phyloP scores from a whole-genome alignment of 2,888 invertebrate genomes.

The Cheilosia vernalis region DNA sequence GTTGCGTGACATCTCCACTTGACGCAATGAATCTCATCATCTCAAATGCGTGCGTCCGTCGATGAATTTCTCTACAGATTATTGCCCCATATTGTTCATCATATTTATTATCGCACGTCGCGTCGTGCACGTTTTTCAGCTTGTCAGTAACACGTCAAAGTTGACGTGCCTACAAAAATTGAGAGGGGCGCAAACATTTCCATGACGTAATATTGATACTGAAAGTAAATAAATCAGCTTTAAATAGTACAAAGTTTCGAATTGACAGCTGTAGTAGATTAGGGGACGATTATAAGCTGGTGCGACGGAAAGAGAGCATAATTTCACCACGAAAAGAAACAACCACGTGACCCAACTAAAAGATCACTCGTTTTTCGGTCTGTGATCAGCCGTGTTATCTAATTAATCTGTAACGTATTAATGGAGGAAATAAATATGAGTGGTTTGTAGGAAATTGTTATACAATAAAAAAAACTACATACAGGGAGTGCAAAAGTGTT shows the following conservation, averaged over 20 bases:
- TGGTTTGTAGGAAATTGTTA: not conserved
- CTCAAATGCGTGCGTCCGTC: not conserved
- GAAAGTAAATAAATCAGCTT: not conserved
- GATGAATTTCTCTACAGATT: not conserved
- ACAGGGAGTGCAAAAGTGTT: not conserved
- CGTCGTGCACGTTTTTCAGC: not conserved
- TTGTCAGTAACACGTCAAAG: slow-evolving; percentile 55
- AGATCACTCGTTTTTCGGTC: not conserved
- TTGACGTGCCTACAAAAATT: not conserved
- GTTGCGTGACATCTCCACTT: slow-evolving; percentile 38
- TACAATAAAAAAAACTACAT: not conserved
- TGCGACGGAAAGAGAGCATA: slow-evolving; percentile 9
- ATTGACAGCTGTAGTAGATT: not conserved
- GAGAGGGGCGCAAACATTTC: not conserved
- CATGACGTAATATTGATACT: not conserved
- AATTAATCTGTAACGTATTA: slow-evolving; percentile 19
- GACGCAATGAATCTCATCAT: not conserved
- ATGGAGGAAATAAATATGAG: not conserved
- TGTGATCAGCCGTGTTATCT: not conserved
- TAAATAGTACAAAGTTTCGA: not conserved
- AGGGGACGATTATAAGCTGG: not conserved
- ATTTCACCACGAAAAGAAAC: slow-evolving; percentile 47
- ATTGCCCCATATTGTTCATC: slow-evolving; percentile 28
- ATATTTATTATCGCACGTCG: slow-evolving; percentile 9
- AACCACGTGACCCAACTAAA: slow-evolving; percentile 4